Conservation (phyloP, 2,888 invertebrate species). For the Perithous albicinctus region DNA sequence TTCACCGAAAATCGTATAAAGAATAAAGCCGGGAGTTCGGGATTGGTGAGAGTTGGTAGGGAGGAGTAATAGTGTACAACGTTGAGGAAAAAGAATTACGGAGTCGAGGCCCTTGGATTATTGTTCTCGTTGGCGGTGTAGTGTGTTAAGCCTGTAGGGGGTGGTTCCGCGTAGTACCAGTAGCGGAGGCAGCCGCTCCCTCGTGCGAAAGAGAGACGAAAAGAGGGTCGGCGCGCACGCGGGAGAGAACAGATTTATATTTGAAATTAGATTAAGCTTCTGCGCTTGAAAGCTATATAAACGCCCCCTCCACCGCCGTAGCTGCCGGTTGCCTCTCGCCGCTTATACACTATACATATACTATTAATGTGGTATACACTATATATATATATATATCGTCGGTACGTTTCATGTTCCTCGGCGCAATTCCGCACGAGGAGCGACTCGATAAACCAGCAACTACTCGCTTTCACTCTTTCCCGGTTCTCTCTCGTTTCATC, state of each 20-base stretch:
- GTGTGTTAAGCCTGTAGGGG: conserved; percentile 63
- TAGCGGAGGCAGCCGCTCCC: conserved; percentile 33
- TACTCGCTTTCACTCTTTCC: conserved; percentile 72
- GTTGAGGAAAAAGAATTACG: conserved; percentile 64
- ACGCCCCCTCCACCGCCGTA: conserved; percentile 77
- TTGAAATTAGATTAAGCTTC: conserved; percentile 85
- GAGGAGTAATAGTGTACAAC: conserved; percentile 64
- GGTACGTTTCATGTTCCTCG: conserved; percentile 68
- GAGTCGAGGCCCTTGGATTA: conserved; percentile 63
- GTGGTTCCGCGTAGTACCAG: conserved; percentile 26
- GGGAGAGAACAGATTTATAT: conserved; percentile 84
- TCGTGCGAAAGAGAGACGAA: conserved; percentile 64
- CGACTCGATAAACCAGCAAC: conserved; percentile 83
- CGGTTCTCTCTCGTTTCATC: conserved; percentile 44
- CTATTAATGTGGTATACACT: too few relatives aligned
- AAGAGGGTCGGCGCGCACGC: conserved; percentile 70
- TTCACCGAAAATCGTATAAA: conserved; percentile 60
- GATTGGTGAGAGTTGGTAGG: conserved; percentile 29
- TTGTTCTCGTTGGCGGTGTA: conserved; percentile 68
- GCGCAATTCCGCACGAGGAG: conserved; percentile 78
- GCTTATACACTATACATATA: conserved; percentile 5
- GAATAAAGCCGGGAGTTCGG: conserved; percentile 30
- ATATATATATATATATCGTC: conserved; percentile 26
- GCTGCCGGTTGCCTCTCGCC: conserved; percentile 66
- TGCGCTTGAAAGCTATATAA: conserved; percentile 85